Base-by-base conservation (phyloP, 2,113 vertebrate species). In the Patagioenas fasciata region DNA sequence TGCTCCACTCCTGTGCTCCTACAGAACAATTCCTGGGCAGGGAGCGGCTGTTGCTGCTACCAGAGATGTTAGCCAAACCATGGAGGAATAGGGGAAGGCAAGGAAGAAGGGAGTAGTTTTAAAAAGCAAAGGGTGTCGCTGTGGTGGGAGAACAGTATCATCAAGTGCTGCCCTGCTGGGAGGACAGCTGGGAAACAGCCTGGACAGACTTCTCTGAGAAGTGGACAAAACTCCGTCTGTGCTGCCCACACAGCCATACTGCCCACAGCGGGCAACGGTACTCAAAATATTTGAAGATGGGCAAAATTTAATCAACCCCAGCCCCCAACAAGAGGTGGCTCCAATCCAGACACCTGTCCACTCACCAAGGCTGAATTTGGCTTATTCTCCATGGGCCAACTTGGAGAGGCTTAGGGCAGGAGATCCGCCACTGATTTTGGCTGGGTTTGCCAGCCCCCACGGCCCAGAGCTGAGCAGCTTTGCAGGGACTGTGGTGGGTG, bases 271-370 rank as follows among this genome's bases (percentile, higher is more conserved):
- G 85, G 71, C 79, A 90, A 95, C 67, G 80, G 60, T 7, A 24
- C 82, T 80, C 72, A 38, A 91, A 94, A 88, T 81, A 91, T 64
- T 83, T 88, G 24, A 64, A 80, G 62, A 71, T 53, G 82, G 88
- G 72, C 56, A 95, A 92, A 80, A 92, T 67, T 67, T 42, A 38
- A 44, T 40, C 73, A 88, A 57, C 13, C 34, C 36, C 71, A 80
- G 75, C 71, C 64, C 67, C 51, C 67, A 85, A 11, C 18, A 84
- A 94, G 69, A 29, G 53, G 12, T 88, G 86, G 72, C 82, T 90
- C 48, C 53, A 61, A 38, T 92, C 57, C 80, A 90, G 88, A 80
- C 61, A 92, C 73, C 91, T 94, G 88, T 61, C 77, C 50, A 5
- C 50, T 42, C 96, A 26, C 24, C 31, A 14, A 53, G 40, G 10